A percentile compares a stretch with the other conserved stretches of the same genome.
phyloP scores from a whole-genome alignment of 2,888 invertebrate genomes.

The Platypus cylindrus region DNA sequence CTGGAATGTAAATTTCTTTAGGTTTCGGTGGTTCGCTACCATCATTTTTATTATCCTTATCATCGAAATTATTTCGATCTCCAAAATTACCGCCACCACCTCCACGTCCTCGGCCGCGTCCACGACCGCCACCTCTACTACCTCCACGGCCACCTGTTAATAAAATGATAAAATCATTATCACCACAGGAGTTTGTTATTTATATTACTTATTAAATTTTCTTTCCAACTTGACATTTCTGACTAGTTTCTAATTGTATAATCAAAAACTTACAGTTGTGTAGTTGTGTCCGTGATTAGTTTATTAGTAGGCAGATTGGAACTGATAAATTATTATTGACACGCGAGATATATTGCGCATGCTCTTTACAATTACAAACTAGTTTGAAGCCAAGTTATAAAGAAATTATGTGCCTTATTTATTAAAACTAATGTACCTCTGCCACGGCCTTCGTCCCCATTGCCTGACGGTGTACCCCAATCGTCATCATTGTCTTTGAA shows the following conservation, averaged over 20 bases:
- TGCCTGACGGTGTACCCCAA: not conserved
- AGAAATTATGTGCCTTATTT: not conserved
- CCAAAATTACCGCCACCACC: constrained; percentile 18
- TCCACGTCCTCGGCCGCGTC: constrained; percentile 18
- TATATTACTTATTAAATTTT: too few species aligned
- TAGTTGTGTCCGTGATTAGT: not conserved
- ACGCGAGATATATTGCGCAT: too few species aligned
- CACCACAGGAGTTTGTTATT: too few species aligned
- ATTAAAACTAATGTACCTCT: not conserved
- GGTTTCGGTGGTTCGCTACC: constrained; percentile 42
- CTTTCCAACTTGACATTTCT: too few species aligned
- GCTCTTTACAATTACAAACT: not conserved
- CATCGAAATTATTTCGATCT: constrained; percentile 8
- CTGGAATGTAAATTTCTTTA: constrained; percentile 56
- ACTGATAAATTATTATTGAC: too few species aligned
- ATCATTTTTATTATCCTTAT: constrained; percentile 9
- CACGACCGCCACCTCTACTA: constrained; percentile 19
- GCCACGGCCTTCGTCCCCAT: not conserved
- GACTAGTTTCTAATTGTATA: not conserved
- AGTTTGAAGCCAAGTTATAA: not conserved
- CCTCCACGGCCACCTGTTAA: constrained; percentile 16
- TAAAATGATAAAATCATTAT: constrained; percentile 3
- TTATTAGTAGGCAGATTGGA: too few species aligned
- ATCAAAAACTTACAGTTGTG: too few species aligned
- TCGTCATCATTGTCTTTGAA: not conserved